Base-by-base conservation (phyloP, 2,888 invertebrate species). In the Empis stercorea region DNA sequence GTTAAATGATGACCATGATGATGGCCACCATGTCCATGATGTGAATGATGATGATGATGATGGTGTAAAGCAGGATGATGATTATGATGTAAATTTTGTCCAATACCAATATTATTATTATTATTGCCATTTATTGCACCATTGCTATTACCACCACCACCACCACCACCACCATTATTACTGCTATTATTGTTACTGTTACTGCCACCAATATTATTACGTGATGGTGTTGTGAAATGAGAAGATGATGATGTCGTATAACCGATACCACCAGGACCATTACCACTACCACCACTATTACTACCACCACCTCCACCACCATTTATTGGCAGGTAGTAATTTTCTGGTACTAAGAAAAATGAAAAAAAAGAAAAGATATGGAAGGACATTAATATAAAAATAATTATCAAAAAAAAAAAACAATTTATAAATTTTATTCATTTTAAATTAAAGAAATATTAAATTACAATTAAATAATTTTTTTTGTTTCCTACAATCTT, bases 321-420 rank as follows among this genome's bases (percentile, higher is more conserved):
- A 43, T 56, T 55, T 48, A 61, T 58, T 50, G 63, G 61, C 50
- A 63, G 57, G 54, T 69, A 70, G 56, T 70, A 80, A 60, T 76
- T 78, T 62, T 80, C 80, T 55, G 79, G 73, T 65, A 80, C 80
- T 80, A 73, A 4, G 63, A 61, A 17, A 1, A 52, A 30, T 52
- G 44, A 16, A 36, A 48, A 30, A 39, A 48, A 49, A 45, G 20
- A 40, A 13, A 36, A 34, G 13, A n/a, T 13, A 7, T 27, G 23
- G 20, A 20, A 20, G 20, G 20, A 20, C 7, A 27, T 27, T 27
- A 27, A 7, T 16, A 17, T 6, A 38, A 38, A 4, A 11, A 20
- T 11, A 17, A 37, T 16, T 16, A 37, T n/a, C n/a, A n/a, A n/a
- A n/a, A n/a, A n/a, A n/a, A n/a, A n/a, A n/a, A n/a, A n/a, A 16